Percentiles rank a stretch among this genome's conserved stretches.
These are phyloP conservation scores for Pagetopsis macropterus DNA, from an alignment of 2,797 vertebrate species.

Conservation along the genomic window DNA sequence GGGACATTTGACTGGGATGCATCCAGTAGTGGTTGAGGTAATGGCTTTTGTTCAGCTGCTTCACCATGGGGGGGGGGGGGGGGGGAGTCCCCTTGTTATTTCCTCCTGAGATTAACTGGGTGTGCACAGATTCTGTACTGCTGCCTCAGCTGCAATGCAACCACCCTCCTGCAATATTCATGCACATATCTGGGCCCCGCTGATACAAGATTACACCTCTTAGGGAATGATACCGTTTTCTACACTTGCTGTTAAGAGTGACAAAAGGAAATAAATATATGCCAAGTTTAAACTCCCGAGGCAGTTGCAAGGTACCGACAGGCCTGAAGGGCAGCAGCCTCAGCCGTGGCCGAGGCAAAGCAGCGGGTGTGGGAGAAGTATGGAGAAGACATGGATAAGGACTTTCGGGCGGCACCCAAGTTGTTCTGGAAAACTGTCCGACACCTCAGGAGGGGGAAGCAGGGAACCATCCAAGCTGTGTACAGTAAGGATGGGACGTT, in stretches of 20 bases:
- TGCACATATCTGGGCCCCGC: constrained; percentile 41
- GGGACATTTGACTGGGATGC: constrained; percentile 15
- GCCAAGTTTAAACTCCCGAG: not conserved
- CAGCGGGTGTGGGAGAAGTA: no score
- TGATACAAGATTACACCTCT: constrained; percentile 58
- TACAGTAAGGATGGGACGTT: no score
- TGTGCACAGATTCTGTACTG: constrained; percentile 47
- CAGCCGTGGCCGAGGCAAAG: no score
- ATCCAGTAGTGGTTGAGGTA: constrained; percentile 20
- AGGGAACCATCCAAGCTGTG: no score
- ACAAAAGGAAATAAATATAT: constrained; percentile 28
- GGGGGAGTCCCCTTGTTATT: constrained; percentile 48
- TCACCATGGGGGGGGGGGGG: constrained; percentile 39
- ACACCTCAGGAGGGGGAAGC: no score
- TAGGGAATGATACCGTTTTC: constrained; percentile 40
- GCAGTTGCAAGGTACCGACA: no score
- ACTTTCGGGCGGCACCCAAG: no score
- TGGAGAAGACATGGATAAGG: no score
- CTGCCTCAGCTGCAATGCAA: constrained; percentile 56
- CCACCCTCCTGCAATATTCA: constrained; percentile 62
- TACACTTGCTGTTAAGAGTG: constrained; percentile 26
- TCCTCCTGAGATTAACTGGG: constrained; percentile 58
- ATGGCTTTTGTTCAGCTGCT: constrained; percentile 49
- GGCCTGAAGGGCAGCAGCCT: no score
- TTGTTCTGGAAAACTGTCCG: no score